Conservation (phyloP, 2,888 invertebrate species). For the Plutella xylostella region DNA sequence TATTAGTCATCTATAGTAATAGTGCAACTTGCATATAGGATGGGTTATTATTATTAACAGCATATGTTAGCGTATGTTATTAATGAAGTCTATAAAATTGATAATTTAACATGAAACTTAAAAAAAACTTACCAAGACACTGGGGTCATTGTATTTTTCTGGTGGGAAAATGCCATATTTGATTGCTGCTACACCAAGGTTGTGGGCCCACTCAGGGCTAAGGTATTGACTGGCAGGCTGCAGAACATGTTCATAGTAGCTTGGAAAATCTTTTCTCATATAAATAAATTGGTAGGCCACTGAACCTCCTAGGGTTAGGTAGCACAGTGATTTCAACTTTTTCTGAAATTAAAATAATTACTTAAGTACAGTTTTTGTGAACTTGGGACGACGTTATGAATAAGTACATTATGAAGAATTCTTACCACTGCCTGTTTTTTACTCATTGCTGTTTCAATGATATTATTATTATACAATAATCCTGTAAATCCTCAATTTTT, state of each 20-base stretch:
- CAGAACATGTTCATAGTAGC: slow-evolving; percentile 78
- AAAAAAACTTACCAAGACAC: slow-evolving; percentile 72
- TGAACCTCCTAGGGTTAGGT: slow-evolving; percentile 74
- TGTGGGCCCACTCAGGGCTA: slow-evolving; percentile 88
- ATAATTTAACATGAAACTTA: not conserved
- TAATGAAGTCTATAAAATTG: not conserved
- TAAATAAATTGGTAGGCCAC: slow-evolving; percentile 75
- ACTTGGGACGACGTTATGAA: not conserved
- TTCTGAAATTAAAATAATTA: slow-evolving; percentile 53
- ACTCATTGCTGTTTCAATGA: too few relatives aligned
- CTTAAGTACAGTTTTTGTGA: not conserved
- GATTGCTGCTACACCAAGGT: slow-evolving; percentile 78
- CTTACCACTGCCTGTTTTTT: slow-evolving; percentile 4
- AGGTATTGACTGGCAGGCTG: slow-evolving; percentile 79
- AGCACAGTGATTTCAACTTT: slow-evolving; percentile 76
- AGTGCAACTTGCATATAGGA: too few relatives aligned
- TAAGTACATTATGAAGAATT: not conserved
- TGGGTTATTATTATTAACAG: too few relatives aligned
- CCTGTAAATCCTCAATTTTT: too few relatives aligned
- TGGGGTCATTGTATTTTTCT: slow-evolving; percentile 70
- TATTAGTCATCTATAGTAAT: too few relatives aligned
- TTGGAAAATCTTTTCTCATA: slow-evolving; percentile 80
- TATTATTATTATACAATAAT: too few relatives aligned
- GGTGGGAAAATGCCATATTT: slow-evolving; percentile 81
- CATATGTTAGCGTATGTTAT: too few relatives aligned